Conservation (phyloP, 1,140 invertebrate species). For the Onthophagus taurus region DNA sequence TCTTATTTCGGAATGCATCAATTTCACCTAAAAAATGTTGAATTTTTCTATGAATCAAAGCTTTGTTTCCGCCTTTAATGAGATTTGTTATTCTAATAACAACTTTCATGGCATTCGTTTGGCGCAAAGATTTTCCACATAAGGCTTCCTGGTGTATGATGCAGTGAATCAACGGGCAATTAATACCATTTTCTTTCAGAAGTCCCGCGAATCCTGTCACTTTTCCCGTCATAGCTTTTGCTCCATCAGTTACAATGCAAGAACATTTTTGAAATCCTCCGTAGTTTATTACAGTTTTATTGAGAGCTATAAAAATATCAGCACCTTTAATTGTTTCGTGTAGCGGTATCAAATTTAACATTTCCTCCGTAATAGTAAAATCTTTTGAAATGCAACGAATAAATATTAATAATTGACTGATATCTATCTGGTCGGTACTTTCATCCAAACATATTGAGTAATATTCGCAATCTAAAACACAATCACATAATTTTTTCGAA, state of each 20-base stretch:
- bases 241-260: constrained; percentile 16
- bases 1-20: constrained; percentile 4
- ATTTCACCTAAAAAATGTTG: constrained; percentile 6
- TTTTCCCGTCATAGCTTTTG: constrained; percentile 17
- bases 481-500: constrained; percentile 17
- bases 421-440: constrained; percentile 21
- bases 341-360: constrained; percentile 19
- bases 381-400: constrained; percentile 19
- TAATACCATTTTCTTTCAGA: constrained; percentile 16
- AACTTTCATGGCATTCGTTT: constrained; percentile 18
- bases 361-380: constrained; percentile 17
- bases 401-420: constrained; percentile 23
- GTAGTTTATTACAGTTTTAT: constrained; percentile 19
- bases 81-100: constrained; percentile 22
- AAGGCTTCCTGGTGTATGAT: constrained; percentile 20
- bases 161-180: constrained; percentile 19
- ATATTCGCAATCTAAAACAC: constrained; percentile 19
- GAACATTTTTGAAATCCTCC: constrained; percentile 21
- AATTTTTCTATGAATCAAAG: constrained; percentile 9
- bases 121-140: constrained; percentile 15
- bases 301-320: constrained; percentile 22
- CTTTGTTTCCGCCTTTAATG: constrained; percentile 13
- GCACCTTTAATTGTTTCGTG: constrained; percentile 21
- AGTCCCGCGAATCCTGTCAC: constrained; percentile 15
- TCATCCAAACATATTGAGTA: constrained; percentile 22